Percentiles rank a stretch among this genome's conserved stretches.
Evolutionary conservation across 2,797 vertebrate genomes (phyloP).

Genomic region (Otus scops): DNA sequence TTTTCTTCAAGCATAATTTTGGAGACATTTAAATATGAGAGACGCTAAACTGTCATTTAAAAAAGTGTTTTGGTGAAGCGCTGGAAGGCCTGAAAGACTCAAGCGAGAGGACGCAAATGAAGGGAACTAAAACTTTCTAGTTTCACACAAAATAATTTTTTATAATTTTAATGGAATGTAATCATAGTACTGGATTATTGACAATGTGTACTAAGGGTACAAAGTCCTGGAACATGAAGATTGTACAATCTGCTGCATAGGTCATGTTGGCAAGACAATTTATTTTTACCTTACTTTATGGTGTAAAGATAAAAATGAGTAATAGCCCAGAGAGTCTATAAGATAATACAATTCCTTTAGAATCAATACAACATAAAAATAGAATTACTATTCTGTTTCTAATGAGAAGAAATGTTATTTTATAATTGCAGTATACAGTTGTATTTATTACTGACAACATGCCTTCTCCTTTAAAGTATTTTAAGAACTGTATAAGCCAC

Average conservation of each 20-base stretch:
- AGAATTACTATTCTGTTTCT: background rate
- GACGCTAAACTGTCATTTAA: constrained; percentile 44
- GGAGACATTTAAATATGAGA: constrained; percentile 55
- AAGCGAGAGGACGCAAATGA: background rate
- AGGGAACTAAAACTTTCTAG: constrained; percentile 37
- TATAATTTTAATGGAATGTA: constrained; percentile 2
- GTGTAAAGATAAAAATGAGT: background rate
- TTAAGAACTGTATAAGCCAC: constrained; percentile 62
- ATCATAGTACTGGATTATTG: constrained; percentile 1
- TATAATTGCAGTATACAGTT: constrained; percentile 34
- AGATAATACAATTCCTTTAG: background rate
- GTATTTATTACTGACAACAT: constrained; percentile 5
- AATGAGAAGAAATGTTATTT: background rate
- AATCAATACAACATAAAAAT: background rate
- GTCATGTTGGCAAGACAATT: background rate
- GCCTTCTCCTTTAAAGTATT: constrained; percentile 47
- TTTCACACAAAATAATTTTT: constrained; percentile 41
- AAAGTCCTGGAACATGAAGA: background rate
- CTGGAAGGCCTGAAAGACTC: constrained; percentile 37
- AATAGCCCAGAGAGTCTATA: background rate
- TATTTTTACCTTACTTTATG: background rate
- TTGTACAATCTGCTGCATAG: background rate
- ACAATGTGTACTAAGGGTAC: background rate
- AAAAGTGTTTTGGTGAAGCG: constrained; percentile 45
- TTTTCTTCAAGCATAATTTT: constrained; percentile 61